Percentiles rank a stretch among this genome's conserved stretches.
These are phyloP conservation scores for Xanthia togata DNA, from an alignment of 2,888 invertebrate species.

Conservation along the genomic window DNA sequence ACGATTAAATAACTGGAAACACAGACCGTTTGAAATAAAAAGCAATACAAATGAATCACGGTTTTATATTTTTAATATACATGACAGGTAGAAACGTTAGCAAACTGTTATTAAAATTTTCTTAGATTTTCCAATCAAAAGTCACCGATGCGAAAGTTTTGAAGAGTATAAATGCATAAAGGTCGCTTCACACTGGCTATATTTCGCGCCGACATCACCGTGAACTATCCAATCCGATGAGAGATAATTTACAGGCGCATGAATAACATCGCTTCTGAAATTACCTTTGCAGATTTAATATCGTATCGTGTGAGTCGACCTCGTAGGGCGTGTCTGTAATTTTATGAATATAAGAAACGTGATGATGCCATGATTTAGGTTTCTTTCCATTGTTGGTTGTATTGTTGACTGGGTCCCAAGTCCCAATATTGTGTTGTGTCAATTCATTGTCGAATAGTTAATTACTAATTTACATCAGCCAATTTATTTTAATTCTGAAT, in stretches of 20 bases:
- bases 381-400: neutral
- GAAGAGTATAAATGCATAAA: neutral
- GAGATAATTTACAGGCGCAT: slow-evolving; percentile 38
- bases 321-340: neutral
- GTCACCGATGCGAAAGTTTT: slow-evolving; percentile 16
- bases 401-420: neutral
- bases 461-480: neutral
- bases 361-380: neutral
- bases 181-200: neutral
- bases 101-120: slow-evolving; percentile 8
- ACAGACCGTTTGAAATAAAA: neutral
- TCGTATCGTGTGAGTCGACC: slow-evolving; percentile 20
- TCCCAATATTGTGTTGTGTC: neutral
- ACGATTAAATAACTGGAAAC: too few relatives aligned
- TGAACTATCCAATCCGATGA: slow-evolving; percentile 16
- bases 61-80: neutral
- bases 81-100: neutral
- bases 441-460: neutral
- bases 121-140: slow-evolving; percentile 5
- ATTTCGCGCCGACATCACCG: slow-evolving; percentile 1
- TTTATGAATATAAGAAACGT: slow-evolving; percentile 1
- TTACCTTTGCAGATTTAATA: slow-evolving; percentile 32
- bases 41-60: neutral
- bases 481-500: neutral
- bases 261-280: slow-evolving; percentile 29